These are phyloP conservation scores for Hemithea aestivaria DNA, from an alignment of 2,888 invertebrate genomes.

Conservation along the genomic window DNA sequence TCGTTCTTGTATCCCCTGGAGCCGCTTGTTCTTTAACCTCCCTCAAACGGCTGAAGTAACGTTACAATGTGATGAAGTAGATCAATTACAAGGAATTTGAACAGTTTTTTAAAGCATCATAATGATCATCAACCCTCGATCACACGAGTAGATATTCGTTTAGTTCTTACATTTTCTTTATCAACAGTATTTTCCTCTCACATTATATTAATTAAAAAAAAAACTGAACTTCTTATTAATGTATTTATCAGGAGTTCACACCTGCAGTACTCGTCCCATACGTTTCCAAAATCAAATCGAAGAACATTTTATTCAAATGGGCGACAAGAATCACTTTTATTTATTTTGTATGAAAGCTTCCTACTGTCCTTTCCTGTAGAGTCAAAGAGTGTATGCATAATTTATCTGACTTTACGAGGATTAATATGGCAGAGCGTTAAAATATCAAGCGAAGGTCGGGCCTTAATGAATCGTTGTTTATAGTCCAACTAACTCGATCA, in stretches of 20 bases:
- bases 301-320: no score
- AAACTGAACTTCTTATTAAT: no score
- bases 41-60: not conserved
- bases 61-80: conserved; percentile 1
- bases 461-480: conserved; percentile 25
- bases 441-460: conserved; percentile 40
- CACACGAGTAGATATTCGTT: no score
- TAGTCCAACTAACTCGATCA: conserved; percentile 19
- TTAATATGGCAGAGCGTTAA: conserved; percentile 56
- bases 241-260: no score
- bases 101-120: no score
- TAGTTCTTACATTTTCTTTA: no score
- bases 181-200: no score
- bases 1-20: conserved; percentile 20
- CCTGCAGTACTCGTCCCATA: no score
- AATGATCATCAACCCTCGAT: no score
- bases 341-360: not conserved
- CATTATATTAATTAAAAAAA: no score
- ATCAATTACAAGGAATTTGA: not conserved
- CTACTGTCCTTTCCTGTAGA: conserved; percentile 4
- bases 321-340: no score
- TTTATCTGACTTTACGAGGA: conserved; percentile 63
- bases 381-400: conserved; percentile 49
- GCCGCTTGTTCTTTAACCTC: conserved; percentile 19
- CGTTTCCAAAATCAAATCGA: no score